A percentile compares a stretch with the other conserved stretches of the same genome.
Evolutionary conservation across 2,113 vertebrate genomes (phyloP).

Genomic region (Gopherus evgoodei): DNA sequence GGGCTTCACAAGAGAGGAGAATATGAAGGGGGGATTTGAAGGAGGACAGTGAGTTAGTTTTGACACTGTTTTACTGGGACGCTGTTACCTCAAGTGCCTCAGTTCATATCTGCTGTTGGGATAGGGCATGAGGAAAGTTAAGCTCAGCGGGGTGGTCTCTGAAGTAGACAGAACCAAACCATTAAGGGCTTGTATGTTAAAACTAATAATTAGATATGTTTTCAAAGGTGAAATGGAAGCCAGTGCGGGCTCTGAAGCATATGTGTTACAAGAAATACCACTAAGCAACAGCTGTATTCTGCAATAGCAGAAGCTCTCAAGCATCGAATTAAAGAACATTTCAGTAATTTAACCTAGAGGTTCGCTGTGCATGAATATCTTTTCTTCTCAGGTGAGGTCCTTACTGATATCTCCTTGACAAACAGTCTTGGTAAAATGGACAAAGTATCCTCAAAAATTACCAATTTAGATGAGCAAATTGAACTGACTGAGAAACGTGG

Average conservation of each 20-base stretch:
- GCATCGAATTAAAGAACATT: neutral
- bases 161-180: neutral
- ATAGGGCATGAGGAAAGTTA: neutral
- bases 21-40: neutral
- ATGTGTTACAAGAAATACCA: neutral
- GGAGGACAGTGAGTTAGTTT: neutral
- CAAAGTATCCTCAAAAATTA: neutral
- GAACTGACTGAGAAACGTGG: neutral
- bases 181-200: neutral
- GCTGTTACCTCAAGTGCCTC: neutral
- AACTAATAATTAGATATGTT: neutral
- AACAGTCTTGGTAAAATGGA: neutral
- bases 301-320: neutral
- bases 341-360: neutral
- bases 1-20: too few relatives aligned
- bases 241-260: neutral
- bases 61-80: too few relatives aligned
- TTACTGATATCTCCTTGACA: neutral
- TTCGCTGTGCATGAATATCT: neutral
- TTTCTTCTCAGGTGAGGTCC: neutral
- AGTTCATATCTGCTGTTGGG: neutral
- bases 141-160: neutral
- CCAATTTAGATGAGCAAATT: neutral
- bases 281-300: neutral
- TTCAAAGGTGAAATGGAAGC: neutral